Conservation (phyloP, 2,113 vertebrate species). For the Arothron firmamentum region DNA sequence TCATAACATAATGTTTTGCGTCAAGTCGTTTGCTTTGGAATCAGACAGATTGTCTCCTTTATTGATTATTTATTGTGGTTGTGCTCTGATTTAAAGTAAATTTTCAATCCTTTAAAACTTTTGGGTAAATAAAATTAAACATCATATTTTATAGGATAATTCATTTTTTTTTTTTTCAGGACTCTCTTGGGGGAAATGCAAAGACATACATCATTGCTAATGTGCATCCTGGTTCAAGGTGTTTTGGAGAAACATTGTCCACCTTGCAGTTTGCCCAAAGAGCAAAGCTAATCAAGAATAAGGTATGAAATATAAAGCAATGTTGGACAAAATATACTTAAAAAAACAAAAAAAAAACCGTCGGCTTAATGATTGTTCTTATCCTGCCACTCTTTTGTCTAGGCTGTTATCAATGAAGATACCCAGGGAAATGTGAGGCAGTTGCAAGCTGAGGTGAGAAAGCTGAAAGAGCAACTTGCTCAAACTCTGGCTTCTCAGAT, state of each 20-base stretch:
- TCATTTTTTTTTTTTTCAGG: constrained; percentile 69
- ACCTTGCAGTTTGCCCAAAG: constrained; percentile 95
- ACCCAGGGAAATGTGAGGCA: constrained; percentile 92
- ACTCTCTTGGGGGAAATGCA: constrained; percentile 95
- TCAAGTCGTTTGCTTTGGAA: no score
- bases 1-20: no score
- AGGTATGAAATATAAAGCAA: constrained; percentile 62
- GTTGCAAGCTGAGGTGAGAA: constrained; percentile 90
- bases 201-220: constrained; percentile 95
- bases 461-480: constrained; percentile 87
- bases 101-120: no score
- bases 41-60: constrained; percentile 15
- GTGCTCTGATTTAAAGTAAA: no score
- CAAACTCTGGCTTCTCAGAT: constrained; percentile 60
- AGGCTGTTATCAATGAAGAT: constrained; percentile 95
- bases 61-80: background rate
- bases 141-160: background rate
- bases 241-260: constrained; percentile 93
- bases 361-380: background rate
- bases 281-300: constrained; percentile 97
- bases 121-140: no score
- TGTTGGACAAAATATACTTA: background rate
- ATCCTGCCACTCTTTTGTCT: constrained; percentile 4
- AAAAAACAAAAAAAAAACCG: background rate
- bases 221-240: constrained; percentile 92